A percentile compares a stretch with the other conserved stretches of the same genome.
These are phyloP conservation scores for Pheosia gnoma DNA, from an alignment of 2,888 invertebrate species.

Conservation along the genomic window DNA sequence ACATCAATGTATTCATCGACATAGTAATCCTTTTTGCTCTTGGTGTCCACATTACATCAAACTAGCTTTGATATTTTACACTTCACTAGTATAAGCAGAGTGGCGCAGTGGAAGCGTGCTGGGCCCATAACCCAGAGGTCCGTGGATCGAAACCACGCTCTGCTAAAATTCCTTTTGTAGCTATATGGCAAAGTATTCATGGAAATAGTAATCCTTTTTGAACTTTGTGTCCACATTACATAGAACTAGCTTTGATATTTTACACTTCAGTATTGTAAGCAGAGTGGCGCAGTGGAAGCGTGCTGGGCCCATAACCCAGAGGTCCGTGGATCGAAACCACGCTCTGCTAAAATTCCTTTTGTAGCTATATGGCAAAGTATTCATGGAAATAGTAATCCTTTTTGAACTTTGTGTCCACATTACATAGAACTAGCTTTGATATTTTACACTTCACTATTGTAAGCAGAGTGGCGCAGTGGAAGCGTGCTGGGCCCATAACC, in stretches of 20 bases:
- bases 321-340: constrained; percentile 95
- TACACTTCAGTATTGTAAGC: constrained; percentile 49
- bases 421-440: not conserved
- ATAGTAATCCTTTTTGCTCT: no score
- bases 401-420: no score
- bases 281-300: constrained; percentile 93
- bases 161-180: constrained; percentile 15
- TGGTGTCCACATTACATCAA: no score
- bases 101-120: constrained; percentile 93
- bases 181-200: no score
- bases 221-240: no score
- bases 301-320: constrained; percentile 94
- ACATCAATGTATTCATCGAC: not conserved
- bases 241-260: not conserved
- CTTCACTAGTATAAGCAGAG: constrained; percentile 82
- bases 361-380: not conserved
- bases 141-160: constrained; percentile 91
- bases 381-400: no score
- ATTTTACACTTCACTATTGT: not conserved
- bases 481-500: constrained; percentile 93
- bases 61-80: not conserved
- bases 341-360: constrained; percentile 83
- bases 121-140: constrained; percentile 95
- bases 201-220: no score
- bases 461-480: constrained; percentile 92